These are phyloP conservation scores for Elymnias hypermnestra DNA, from an alignment of 1,140 invertebrate species.

Conservation along the genomic window DNA sequence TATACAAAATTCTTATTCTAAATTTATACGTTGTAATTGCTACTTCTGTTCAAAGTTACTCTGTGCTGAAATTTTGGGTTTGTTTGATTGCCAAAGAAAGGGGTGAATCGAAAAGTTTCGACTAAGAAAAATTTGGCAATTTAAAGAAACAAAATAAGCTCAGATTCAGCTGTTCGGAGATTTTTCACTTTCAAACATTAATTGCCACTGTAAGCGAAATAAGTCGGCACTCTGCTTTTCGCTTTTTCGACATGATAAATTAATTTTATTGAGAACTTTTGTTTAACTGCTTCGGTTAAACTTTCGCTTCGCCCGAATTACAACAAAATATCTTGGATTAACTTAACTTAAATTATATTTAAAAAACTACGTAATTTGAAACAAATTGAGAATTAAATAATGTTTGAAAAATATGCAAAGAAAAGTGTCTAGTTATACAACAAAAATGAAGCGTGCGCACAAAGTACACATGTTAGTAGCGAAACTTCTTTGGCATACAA, in stretches of 20 bases:
- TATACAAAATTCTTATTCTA: too few relatives aligned
- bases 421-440: too few relatives aligned
- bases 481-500: too few relatives aligned
- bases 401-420: too few relatives aligned
- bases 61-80: constrained; percentile 37
- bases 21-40: too few relatives aligned
- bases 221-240: constrained; percentile 58
- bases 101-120: constrained; percentile 69
- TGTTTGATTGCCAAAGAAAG: constrained; percentile 65
- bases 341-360: too few relatives aligned
- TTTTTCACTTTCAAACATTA: constrained; percentile 73
- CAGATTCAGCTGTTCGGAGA: constrained; percentile 49
- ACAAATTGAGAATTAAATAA: too few relatives aligned
- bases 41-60: constrained; percentile 25
- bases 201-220: constrained; percentile 68
- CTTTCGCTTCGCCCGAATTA: neutral
- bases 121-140: constrained; percentile 67
- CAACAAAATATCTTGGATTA: too few relatives aligned
- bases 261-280: constrained; percentile 8
- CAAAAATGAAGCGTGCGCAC: too few relatives aligned
- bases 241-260: constrained; percentile 21
- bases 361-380: too few relatives aligned
- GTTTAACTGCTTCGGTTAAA: constrained; percentile 2
- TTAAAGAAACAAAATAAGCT: constrained; percentile 63
- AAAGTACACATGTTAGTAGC: too few relatives aligned